Percentiles rank a stretch among this genome's conserved stretches.
Conservation (phyloP, 2,797 vertebrate species). For the Zonotrichia albicollis region DNA sequence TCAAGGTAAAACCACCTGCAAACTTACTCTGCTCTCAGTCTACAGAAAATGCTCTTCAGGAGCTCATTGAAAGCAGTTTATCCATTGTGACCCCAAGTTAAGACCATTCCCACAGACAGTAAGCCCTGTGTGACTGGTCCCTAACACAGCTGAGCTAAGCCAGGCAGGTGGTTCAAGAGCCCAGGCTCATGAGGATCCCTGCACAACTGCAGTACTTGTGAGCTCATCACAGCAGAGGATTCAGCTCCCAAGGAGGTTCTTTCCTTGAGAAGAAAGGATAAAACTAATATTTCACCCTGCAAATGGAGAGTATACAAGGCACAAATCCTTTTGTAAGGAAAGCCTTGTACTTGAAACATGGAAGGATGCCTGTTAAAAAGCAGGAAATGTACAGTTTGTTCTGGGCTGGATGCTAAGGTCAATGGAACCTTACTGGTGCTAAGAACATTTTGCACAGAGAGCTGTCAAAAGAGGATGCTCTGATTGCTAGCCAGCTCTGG, state of each 20-base stretch:
- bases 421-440: not conserved
- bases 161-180: not conserved
- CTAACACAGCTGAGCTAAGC: not conserved
- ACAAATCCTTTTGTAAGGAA: not conserved
- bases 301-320: not conserved
- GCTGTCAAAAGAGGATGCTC: not conserved
- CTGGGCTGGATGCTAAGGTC: not conserved
- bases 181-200: not conserved
- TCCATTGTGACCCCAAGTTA: not conserved
- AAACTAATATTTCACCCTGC: not conserved
- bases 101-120: not conserved
- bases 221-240: not conserved
- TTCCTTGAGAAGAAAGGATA: not conserved
- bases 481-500: not conserved
- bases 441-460: not conserved
- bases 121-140: not conserved
- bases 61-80: not conserved
- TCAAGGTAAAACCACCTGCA: not conserved
- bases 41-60: not conserved
- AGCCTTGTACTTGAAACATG: not conserved
- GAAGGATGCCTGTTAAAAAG: not conserved
- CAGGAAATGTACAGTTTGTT: not conserved
- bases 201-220: not conserved
- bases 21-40: not conserved
- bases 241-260: not conserved